A percentile compares a stretch with the other conserved stretches of the same genome.
These are phyloP conservation scores for Thaumetopoea pityocampa DNA, from an alignment of 1,140 invertebrate species.

Conservation along the genomic window DNA sequence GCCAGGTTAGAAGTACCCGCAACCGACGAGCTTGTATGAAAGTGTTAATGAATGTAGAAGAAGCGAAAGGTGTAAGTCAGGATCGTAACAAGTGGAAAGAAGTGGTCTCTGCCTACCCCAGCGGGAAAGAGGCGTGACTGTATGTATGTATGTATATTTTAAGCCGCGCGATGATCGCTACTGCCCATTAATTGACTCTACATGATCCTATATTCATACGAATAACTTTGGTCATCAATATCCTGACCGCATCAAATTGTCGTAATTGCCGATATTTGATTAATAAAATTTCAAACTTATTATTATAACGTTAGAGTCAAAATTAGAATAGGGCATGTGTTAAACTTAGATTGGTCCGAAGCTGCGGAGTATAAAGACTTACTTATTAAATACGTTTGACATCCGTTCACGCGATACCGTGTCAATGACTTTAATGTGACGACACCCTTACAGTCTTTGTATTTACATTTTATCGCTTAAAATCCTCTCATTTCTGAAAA, in stretches of 20 bases:
- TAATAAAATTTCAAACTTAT: constrained; percentile 1
- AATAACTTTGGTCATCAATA: constrained; percentile 25
- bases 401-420: constrained; percentile 23
- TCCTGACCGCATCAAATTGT: neutral
- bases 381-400: constrained; percentile 31
- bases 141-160: no score
- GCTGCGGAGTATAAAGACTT: constrained; percentile 8
- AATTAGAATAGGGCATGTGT: neutral
- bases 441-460: constrained; percentile 6
- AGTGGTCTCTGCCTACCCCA: no score
- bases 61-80: no score
- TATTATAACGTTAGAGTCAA: neutral
- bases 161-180: constrained; percentile 16
- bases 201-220: constrained; percentile 21
- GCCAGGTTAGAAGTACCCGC: no score
- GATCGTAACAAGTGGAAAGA: no score
- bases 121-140: no score
- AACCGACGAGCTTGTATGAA: no score
- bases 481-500: no score
- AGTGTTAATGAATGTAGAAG: no score
- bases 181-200: constrained; percentile 19
- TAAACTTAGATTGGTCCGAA: neutral
- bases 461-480: no score
- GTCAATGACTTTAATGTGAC: constrained; percentile 22
- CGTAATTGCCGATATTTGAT: neutral